Base-by-base conservation (phyloP, 1,140 invertebrate genomes). In the Drosophila asahinai region DNA sequence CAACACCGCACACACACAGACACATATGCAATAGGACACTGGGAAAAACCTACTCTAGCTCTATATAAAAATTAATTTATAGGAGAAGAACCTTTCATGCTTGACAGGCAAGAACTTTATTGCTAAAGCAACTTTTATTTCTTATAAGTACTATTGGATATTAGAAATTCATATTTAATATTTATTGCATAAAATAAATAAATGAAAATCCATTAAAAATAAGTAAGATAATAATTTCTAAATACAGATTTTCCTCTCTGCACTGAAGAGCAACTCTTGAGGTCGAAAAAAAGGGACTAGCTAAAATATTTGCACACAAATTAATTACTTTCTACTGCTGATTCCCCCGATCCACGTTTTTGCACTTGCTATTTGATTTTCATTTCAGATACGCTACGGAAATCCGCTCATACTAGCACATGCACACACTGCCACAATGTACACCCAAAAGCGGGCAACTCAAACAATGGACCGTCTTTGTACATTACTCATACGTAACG, bases 291-390 rank as follows among this genome's bases (percentile, higher is more conserved):
- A 68, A 60, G 61, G 51, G 66, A 57, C 45, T n/a, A 59, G 27
- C 64, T 77, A 62, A 77, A 77, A 77, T 77, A 77, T 77, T 77
- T 70, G 65, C 75, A 77, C 75, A 68, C 75, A 77, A 77, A 77
- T 77, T 77, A 77, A 77, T 77, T 77, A 57, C 54, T 43, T 77
- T 68, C 42, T 51, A 43, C 66, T 48, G 43, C 57, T 61, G 63
- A 47, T 42, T 48, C 15, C 22, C 22, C 38, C 12, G 17, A 19
- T 27, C 55, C 38, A 57, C 55, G 40, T 51, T 54, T 55, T 57
- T 60, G 42, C 63, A 49, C 63, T 66, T 43, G 54, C 36, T 77
- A 77, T 78, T 78, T 78, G 75, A 78, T 78, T 78, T 78, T 78
- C 64, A 78, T 78, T 78, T 78, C 51, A 78, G 64, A 78, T 78